Base-by-base conservation (phyloP, 1,140 invertebrate genomes). In the Sminthurinus signatus region DNA sequence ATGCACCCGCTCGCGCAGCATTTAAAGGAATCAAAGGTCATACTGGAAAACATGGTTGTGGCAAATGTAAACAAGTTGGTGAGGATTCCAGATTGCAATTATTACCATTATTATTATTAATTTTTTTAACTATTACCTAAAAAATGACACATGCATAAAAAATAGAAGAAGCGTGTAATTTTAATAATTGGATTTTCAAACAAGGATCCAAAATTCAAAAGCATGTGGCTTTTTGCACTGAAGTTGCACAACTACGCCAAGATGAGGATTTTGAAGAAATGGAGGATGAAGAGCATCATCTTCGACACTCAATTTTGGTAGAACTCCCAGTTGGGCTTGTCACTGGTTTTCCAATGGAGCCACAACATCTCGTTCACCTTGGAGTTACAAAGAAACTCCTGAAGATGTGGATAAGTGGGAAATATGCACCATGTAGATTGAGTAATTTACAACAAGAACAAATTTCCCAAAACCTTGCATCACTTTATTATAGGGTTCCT, bases 311-410 rank as follows among this genome's bases (percentile, higher is more conserved):
- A 15, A 36, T 36, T 8, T 36, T 36, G 32, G 15, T 8, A 15
- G 32, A 46, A 10, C 15, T 65, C 2, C 39, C 36, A 1, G 50
- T 65, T 23, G 62, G 64, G 50, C 42, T 69, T 17, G 60, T 69
- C 1, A 42, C 39, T 2, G 10, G 44, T 15, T 58, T 69, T 43
- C 67, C 67, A 1, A 46, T 31, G 23, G 67, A 78, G 52, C 72
- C 68, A 44, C 75, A 76, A 74, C 75, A 78, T 63, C 46, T 76
- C 2, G 62, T 77, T 14, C 75, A 68, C 58, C 58, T 77, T 19
- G 76, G 75, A 8, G 71, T 74, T 23, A 65, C 68, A 0, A 69
- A 62, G 54, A 75, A 69, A 67, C 14, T 73, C 17, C 21, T 72
- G 17, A 36, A 15, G 21, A 27, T 55, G 2, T 65, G 51, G 57